phyloP scores from a whole-genome alignment of 2,113 vertebrate species.

The Dasypus novemcinctus region DNA sequence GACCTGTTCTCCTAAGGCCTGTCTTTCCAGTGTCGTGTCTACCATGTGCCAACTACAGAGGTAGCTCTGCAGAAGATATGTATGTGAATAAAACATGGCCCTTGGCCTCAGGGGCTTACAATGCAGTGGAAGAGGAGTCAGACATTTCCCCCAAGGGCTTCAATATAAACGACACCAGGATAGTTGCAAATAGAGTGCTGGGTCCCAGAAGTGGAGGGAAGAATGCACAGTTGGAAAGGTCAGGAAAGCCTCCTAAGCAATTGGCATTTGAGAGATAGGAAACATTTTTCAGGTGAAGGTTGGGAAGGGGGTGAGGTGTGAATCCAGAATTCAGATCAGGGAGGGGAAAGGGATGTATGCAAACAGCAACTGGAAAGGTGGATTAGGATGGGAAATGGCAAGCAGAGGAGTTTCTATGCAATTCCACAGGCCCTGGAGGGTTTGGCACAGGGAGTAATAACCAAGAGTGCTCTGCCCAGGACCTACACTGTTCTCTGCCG shows the following conservation, averaged over 20 bases:
- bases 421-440: neutral
- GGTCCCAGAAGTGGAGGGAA: constrained; percentile 2
- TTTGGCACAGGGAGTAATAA: neutral
- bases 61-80: neutral
- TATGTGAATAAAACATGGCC: neutral
- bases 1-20: neutral
- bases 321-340: neutral
- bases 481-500: neutral
- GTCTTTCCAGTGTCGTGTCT: neutral
- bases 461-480: neutral
- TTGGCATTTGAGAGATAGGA: neutral
- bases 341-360: neutral
- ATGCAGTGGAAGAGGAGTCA: neutral
- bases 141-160: neutral
- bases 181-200: neutral
- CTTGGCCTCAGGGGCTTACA: neutral
- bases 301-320: neutral
- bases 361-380: neutral
- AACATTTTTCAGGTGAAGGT: neutral
- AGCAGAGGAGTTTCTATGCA: neutral
- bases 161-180: neutral
- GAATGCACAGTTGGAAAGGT: neutral
- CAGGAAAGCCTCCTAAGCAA: neutral
- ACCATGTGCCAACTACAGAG: fast-evolving
- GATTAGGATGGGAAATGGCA: neutral